A percentile compares a stretch with the other conserved stretches of the same genome.
phyloP scores from a whole-genome alignment of 2,888 invertebrate species.

The Slavum lentiscoides region DNA sequence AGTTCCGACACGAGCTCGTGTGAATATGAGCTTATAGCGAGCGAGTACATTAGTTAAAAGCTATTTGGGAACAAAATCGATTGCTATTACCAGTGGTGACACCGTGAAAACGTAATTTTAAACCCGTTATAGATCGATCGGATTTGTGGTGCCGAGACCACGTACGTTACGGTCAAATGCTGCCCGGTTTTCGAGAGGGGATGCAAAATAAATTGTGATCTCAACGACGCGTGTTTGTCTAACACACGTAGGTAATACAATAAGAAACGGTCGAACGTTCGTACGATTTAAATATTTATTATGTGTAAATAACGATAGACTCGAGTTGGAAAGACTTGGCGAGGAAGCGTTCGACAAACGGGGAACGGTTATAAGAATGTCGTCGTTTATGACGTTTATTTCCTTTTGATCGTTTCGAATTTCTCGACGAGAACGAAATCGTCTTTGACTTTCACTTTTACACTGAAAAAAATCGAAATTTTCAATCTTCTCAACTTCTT shows the following conservation, averaged over 20 bases:
- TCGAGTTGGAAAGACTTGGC: too few relatives aligned
- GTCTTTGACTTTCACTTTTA: constrained; percentile 31
- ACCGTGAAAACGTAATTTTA: not conserved
- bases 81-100: too few relatives aligned
- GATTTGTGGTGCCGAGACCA: too few relatives aligned
- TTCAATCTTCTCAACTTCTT: too few relatives aligned
- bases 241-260: too few relatives aligned
- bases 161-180: not conserved
- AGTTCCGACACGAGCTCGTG: too few relatives aligned
- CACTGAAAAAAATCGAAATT: not conserved
- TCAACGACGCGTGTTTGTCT: not conserved
- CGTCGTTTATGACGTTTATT: not conserved
- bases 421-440: not conserved
- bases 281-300: too few relatives aligned
- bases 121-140: not conserved
- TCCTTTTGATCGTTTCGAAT: not conserved
- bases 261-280: too few relatives aligned
- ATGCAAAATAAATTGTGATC: not conserved
- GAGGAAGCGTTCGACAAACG: not conserved
- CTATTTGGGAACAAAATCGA: too few relatives aligned
- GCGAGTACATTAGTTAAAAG: too few relatives aligned
- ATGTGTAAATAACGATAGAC: too few relatives aligned
- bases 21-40: too few relatives aligned
- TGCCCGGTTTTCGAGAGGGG: not conserved
- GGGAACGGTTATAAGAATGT: constrained; percentile 20